A percentile compares a stretch with the other conserved stretches of the same genome.
These are phyloP conservation scores for Germaria angustata DNA, from an alignment of 2,888 invertebrate genomes.

Conservation along the genomic window DNA sequence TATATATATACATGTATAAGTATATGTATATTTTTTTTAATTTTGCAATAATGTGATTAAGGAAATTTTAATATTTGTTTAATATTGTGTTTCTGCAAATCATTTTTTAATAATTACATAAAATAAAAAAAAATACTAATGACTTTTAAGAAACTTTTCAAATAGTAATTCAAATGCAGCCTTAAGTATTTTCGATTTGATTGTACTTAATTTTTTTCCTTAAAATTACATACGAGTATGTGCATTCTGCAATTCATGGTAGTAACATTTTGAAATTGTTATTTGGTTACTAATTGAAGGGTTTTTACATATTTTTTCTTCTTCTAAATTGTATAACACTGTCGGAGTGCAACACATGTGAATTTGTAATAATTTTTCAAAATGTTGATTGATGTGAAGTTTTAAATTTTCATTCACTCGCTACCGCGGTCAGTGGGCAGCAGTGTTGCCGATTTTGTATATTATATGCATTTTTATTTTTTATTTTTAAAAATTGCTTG, in stretches of 20 bases:
- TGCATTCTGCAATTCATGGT: conserved; percentile 56
- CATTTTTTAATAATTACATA: conserved; percentile 61
- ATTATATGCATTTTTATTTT: too few species aligned
- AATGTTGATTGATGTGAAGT: conserved; percentile 20
- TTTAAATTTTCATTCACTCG: neutral
- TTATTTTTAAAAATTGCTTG: too few species aligned
- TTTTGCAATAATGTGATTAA: conserved; percentile 55
- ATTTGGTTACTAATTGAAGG: conserved; percentile 63
- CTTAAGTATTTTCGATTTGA: conserved; percentile 26
- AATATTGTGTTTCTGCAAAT: conserved; percentile 56
- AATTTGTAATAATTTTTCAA: conserved; percentile 24
- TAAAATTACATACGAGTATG: neutral
- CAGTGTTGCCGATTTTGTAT: too few species aligned
- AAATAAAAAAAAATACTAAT: conserved; percentile 45
- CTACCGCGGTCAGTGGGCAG: neutral
- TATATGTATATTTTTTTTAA: too few species aligned
- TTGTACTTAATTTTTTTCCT: neutral
- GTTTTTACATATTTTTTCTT: conserved; percentile 28
- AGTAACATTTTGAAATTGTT: conserved; percentile 57
- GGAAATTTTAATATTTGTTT: conserved; percentile 24
- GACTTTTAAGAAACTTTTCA: conserved; percentile 49
- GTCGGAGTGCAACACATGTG: conserved; percentile 16
- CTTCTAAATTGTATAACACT: conserved; percentile 1
- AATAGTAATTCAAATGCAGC: conserved; percentile 38
- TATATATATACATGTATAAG: too few species aligned